Evolutionary conservation across 2,113 vertebrate genomes (phyloP).

Genomic region (Patagioenas fasciata): DNA sequence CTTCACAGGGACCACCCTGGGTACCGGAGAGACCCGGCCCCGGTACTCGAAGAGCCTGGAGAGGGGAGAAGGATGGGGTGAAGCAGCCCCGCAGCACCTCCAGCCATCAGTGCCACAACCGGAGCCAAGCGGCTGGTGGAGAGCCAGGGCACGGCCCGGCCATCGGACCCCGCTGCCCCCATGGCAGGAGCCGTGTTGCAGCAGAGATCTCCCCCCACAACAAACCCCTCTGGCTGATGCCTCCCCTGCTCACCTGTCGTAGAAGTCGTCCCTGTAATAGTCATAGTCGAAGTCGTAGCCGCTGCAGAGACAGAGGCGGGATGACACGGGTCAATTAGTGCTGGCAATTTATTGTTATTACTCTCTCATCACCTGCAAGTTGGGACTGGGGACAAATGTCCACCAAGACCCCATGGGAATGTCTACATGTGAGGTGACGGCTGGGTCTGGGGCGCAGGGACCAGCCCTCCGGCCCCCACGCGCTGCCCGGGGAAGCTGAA

Average conservation of each 20-base stretch:
- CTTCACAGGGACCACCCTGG: constrained; percentile 86
- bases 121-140: neutral
- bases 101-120: neutral
- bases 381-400: too few species aligned
- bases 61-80: neutral
- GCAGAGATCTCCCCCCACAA: neutral
- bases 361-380: neutral
- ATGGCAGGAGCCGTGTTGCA: fast-evolving
- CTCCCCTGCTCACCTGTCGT: constrained; percentile 83
- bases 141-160: neutral
- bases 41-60: constrained; percentile 88
- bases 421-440: fast-evolving
- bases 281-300: constrained; percentile 90
- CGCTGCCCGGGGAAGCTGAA: too few species aligned
- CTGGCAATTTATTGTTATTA: neutral
- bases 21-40: constrained; percentile 82
- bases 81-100: neutral
- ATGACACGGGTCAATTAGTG: neutral
- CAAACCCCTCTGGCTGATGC: fast-evolving
- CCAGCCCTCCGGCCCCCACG: neutral
- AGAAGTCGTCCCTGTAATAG: constrained; percentile 90
- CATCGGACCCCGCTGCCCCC: fast-evolving
- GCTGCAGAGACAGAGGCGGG: constrained; percentile 74
- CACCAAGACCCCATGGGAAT: neutral
- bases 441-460: too few species aligned